Conservation (phyloP, 2,888 invertebrate species). For the Drosophila yooni region DNA sequence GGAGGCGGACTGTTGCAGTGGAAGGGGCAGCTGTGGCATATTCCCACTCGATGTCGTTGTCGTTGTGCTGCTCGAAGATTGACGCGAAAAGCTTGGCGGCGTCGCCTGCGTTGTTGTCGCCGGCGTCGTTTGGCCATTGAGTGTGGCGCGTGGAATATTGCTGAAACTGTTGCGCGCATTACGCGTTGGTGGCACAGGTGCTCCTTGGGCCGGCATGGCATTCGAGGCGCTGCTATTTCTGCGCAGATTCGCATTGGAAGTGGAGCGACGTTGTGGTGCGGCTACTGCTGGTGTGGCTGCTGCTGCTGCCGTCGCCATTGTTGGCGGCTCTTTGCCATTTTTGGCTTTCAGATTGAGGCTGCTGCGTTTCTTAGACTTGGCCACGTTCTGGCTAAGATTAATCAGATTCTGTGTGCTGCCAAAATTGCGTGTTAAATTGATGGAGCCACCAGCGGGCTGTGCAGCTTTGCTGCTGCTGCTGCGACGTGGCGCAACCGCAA, state of each 20-base stretch:
- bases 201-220: constrained; percentile 57
- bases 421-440: constrained; percentile 83
- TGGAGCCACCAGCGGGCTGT: constrained; percentile 61
- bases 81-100: constrained; percentile 67
- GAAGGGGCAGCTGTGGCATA: constrained; percentile 28
- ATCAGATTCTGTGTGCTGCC: constrained; percentile 85
- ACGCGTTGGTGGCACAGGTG: constrained; percentile 68
- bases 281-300: constrained; percentile 20
- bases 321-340: constrained; percentile 77
- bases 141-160: constrained; percentile 84
- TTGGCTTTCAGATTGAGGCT: constrained; percentile 84
- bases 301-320: constrained; percentile 9
- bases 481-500: constrained; percentile 70
- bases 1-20: constrained; percentile 70
- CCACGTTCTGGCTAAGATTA: constrained; percentile 83
- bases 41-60: constrained; percentile 56
- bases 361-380: constrained; percentile 84
- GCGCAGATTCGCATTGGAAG: constrained; percentile 83
- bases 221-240: constrained; percentile 76
- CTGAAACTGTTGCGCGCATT: constrained; percentile 82
- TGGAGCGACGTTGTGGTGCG: constrained; percentile 76
- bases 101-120: constrained; percentile 21
- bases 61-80: constrained; percentile 71
- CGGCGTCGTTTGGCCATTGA: constrained; percentile 71
- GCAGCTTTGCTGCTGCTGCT: constrained; percentile 73